Base-by-base conservation (phyloP, 2,797 vertebrate species). In the Siniperca scherzeri region DNA sequence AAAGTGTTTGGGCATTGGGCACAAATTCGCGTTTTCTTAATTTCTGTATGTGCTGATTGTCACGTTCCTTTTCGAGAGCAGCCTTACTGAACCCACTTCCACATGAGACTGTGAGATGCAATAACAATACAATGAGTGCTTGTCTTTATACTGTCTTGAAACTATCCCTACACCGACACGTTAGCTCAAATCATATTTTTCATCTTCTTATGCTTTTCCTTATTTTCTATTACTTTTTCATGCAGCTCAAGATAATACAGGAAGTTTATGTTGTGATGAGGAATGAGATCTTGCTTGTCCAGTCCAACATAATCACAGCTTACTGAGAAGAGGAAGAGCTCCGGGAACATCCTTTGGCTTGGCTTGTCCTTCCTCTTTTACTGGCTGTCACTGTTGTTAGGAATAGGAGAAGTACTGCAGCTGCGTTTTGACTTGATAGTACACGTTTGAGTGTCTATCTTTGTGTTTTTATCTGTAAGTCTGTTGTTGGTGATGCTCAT, bases 291-390 rank as follows among this genome's bases (percentile, higher is more conserved):
- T 40, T 69, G 57, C 64, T 53, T 22, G 19, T 79, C 53, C 59
- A 77, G 55, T 74, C 36, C 27, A 74, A 40, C 50, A 27, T 81
- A 79, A 84, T 84, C 74, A 74, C 79, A 76, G 82, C 71, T 89
- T 88, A 83, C 69, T 61, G 42, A 66, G 64, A 44, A 27, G 75
- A 84, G 21, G 40, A 79, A 61, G 67, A 74, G 75, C 82, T 86
- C 27, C 50, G 78, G 78, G 74, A 74, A 87, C 86, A 82, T 89
- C 80, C 75, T 81, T 68, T 84, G 69, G 67, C 85, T 84, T 74
- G 61, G 65, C 70, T 64, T 44, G 66, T 55, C 42, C 30, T 73
- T 38, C 8, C 25, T 66, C 57, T 21, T 59, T 55, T 22, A 44
- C 53, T 71, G 27, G 73, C 46, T 2, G 40, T 76, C 72, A 50